Base-by-base conservation (phyloP, 2,888 invertebrate species). In the Eueremaeus valkanovi region DNA sequence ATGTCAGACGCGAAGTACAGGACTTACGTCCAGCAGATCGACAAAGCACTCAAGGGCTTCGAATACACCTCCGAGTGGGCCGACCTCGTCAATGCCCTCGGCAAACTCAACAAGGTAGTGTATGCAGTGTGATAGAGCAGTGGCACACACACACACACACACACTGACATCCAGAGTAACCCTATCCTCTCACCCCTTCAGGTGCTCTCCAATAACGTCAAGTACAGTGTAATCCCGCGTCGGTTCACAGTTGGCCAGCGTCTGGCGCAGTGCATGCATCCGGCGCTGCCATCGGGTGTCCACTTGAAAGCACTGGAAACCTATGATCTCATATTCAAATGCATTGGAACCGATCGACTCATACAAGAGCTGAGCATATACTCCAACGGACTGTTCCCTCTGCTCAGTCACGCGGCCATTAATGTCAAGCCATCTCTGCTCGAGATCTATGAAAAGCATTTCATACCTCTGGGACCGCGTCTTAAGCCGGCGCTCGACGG, bases 21-120 rank as follows among this genome's bases (percentile, higher is more conserved):
- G 80, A 88, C 89, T 78, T 88, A 91, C 83, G 90, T 90, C 79
- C 88, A 89, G 63, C 89, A 90, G 78, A 89, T 95, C 74, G 94
- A 95, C 83, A 93, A 92, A 84, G 92, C 92, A 21, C 85, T 95
- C 78, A 92, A 91, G 82, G 91, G 89, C 83, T 95, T 95, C 85
- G 95, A 95, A 82, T 91, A 91, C 82, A 92, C 93, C n/a, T 91
- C 91, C 81, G 94, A 95, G 87, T 95, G 95, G 95, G 92, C 94
- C 75, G 95, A 95, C 85, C 86, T 95, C 73, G 95, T 95, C 81
- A 90, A 92, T 74, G 93, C 93, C 6, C 85, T 95, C 42, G 92
- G 91, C 72, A 94, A 94, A 84, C 86, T 95, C 45, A 92, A 92
- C 83, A 94, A 94, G 88, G 93, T 92, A 85, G 3, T n/a, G n/a